A percentile compares a stretch with the other conserved stretches of the same genome.
These are phyloP conservation scores for Amiota mariae DNA, from an alignment of 2,888 invertebrate genomes.

Conservation along the genomic window DNA sequence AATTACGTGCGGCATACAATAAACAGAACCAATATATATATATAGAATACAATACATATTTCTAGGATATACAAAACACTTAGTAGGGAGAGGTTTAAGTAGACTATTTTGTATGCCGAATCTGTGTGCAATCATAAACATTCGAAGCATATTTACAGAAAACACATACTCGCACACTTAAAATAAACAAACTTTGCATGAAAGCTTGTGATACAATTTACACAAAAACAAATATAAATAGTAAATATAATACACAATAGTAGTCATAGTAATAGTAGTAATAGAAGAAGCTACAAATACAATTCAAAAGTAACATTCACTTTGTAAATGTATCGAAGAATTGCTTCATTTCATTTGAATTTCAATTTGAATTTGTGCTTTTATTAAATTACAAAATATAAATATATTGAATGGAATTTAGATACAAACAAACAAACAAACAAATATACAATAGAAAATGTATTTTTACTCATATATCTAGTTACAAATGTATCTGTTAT, in stretches of 20 bases:
- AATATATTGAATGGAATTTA: neutral
- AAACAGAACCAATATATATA: conserved; percentile 59
- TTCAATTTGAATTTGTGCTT: conserved; percentile 60
- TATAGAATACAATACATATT: too few relatives aligned
- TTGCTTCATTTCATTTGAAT: conserved; percentile 61
- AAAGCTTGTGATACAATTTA: neutral
- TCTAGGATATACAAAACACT: neutral
- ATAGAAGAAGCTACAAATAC: neutral
- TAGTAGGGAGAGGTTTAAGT: conserved; percentile 15
- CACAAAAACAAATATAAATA: neutral
- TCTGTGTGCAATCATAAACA: conserved; percentile 58
- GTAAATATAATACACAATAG: neutral
- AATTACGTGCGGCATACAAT: conserved; percentile 53
- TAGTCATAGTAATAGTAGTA: neutral
- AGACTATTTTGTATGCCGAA: conserved; percentile 64
- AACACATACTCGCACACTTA: conserved; percentile 38
- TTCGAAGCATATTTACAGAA: conserved; percentile 64
- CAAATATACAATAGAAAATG: neutral
- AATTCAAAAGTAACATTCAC: neutral
- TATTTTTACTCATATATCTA: neutral
- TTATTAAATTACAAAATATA: conserved; percentile 58
- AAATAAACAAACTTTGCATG: conserved; percentile 9
- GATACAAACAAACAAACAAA: neutral
- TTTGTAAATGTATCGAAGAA: conserved; percentile 22
- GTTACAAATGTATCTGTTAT: conserved; percentile 18